These are phyloP conservation scores for Nephrotoma guestfalica DNA, from an alignment of 2,888 invertebrate species.

Conservation along the genomic window DNA sequence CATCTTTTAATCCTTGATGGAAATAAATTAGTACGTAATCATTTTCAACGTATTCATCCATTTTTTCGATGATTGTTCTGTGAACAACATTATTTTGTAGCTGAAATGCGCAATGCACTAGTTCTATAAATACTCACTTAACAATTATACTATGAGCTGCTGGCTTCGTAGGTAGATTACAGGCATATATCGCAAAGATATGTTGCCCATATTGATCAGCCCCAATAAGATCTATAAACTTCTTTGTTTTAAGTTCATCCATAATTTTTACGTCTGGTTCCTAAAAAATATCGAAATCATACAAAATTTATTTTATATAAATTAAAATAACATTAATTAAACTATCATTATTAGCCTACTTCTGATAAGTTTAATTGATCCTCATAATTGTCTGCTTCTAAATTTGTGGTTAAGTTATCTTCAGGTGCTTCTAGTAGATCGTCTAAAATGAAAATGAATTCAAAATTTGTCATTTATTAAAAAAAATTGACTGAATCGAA, in stretches of 20 bases:
- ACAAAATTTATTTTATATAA: conserved; percentile 7
- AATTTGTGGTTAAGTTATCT: conserved; percentile 7
- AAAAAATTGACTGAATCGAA: background rate
- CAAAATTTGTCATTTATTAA: background rate
- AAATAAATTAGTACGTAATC: conserved; percentile 98
- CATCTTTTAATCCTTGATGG: conserved; percentile 88
- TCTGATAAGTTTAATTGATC: conserved; percentile 26
- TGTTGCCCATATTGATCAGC: conserved; percentile 70
- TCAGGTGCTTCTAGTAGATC: conserved; percentile 24
- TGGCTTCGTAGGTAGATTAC: conserved; percentile 61
- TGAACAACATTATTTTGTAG: background rate
- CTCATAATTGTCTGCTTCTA: conserved; percentile 15
- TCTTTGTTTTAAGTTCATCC: conserved; percentile 21
- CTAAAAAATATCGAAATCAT: conserved; percentile 9
- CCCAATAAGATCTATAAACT: conserved; percentile 45
- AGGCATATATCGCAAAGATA: conserved; percentile 93
- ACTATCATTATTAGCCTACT: conserved; percentile 11
- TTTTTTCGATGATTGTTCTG: conserved; percentile 83
- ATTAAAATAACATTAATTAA: conserved; percentile 5
- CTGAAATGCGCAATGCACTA: background rate
- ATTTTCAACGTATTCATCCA: conserved; percentile 95
- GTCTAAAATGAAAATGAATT: background rate
- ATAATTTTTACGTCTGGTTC: conserved; percentile 9
- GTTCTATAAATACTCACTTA: conserved; percentile 22
- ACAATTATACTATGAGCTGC: conserved; percentile 46